Base-by-base conservation (phyloP, 2,888 invertebrate genomes). In the Eulithis prunata region DNA sequence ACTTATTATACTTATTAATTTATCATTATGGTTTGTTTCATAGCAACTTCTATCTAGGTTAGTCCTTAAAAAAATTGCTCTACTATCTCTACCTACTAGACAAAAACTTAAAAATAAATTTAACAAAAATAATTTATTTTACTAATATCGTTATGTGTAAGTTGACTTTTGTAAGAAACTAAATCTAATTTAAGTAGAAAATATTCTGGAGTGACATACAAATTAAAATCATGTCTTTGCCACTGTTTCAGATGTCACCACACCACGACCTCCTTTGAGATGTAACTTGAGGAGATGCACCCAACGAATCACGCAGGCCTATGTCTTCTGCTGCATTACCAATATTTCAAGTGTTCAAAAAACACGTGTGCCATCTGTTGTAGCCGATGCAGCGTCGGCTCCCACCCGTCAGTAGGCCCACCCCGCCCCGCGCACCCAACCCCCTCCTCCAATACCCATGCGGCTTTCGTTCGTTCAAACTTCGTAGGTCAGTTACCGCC, bases 401-500 rank as follows among this genome's bases (percentile, higher is more conserved):
- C 90, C 88, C 90, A 90, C 88, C 88, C 86, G 84, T 80, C 84
- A 81, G 81, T 82, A 81, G 79, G 79, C 85, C 83, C 75, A 61
- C 83, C 82, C 68, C 80, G 70, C 83, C 84, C 86, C 86, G 82
- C 87, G 78, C 75, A 66, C 64, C 75, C 76, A 75, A 76, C 78
- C 81, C 84, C 85, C 82, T 77, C 80, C 78, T 75, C 78, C 81
- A 78, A 86, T 84, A 89, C 87, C 90, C 91, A 89, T 90, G 90
- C 91, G 91, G 91, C 91, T 91, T 91, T 91, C 90, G 90, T 90
- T 90, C 90, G 90, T 92, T 91, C 91, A 92, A 92, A 92, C 93
- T 93, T 93, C 93, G 93, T 92, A 93, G 93, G 93, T 93, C 93
- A 93, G 93, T 93, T 93, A 93, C 93, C 92, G 93, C 90, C 90